Evolutionary conservation across 2,113 vertebrate genomes (phyloP), one percentile per base, ranked within the genome.

Genomic region (Chamaea fasciata): DNA sequence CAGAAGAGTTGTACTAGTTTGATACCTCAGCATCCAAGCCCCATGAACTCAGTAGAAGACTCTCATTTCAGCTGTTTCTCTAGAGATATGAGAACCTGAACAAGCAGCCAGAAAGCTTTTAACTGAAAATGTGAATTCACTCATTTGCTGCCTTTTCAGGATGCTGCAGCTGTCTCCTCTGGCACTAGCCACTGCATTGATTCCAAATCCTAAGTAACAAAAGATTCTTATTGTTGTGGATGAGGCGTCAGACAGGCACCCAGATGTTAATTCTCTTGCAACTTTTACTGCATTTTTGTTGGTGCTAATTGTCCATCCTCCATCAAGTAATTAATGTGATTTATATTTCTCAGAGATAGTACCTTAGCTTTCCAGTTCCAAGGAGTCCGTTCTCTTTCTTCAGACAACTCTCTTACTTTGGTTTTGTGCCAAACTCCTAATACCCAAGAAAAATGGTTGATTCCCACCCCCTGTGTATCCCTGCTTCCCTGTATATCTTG

Each of bases 161-260:
- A 85, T 79, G 89, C 31, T 87, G 84, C 95, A 96, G 96, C 95
- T 97, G 95, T 96, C 89, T 96, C 23, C 83, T 95, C 89, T 97
- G 95, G 95, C 92, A 85, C 47, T 68, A 63, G 39, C 82, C 11
- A 22, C 80, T 78, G 74, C 89, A 93, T 47, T 92, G 85, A 42
- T 65, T 97, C 87, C 87, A 97, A 95, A 93, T 88, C 63, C 67
- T 94, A 90, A 93, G 67, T 53, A 93, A 92, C 86, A 92, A 82
- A 83, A 93, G 57, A 87, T 95, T 77, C 49, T 73, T 90, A 57
- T 13, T 95, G n/a, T 65, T 87, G 52, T 75, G 41, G 85, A 92
- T 65, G 65, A 69, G 68, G 62, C 81, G 65, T 76, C n/a, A 83
- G 47, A 85, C 39, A 89, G 64, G 37, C 75, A 84, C 46, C 70